Evolutionary conservation across 2,113 vertebrate species (phyloP).

Genomic region (Geococcyx californianus): DNA sequence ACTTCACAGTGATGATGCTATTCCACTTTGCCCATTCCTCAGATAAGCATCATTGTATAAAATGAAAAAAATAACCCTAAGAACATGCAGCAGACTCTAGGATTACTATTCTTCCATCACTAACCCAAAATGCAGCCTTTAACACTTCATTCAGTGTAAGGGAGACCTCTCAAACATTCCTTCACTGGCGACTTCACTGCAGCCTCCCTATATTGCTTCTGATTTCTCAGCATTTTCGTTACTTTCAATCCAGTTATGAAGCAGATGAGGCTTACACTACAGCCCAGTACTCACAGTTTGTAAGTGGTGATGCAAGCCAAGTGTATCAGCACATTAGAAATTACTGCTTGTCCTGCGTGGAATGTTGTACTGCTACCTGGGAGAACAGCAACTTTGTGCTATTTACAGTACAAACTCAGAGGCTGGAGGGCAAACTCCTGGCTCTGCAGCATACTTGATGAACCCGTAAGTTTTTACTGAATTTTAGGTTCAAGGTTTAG

Average conservation of each 20-base stretch:
- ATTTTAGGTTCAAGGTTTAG: neutral
- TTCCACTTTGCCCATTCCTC: neutral
- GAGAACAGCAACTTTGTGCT: neutral
- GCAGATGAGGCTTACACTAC: neutral
- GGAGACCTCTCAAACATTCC: neutral
- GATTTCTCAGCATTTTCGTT: neutral
- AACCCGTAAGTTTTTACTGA: neutral
- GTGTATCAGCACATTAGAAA: neutral
- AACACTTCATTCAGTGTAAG: neutral
- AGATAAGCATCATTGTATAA: neutral
- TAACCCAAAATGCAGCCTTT: neutral
- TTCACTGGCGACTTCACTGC: neutral
- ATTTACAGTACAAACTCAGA: neutral
- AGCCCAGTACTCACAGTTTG: neutral
- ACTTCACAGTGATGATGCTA: neutral
- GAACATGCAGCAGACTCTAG: neutral
- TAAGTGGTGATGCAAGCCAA: neutral
- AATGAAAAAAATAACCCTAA: neutral
- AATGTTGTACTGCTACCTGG: neutral
- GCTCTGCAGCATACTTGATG: neutral
- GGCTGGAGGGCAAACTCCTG: neutral
- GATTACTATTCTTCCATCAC: neutral
- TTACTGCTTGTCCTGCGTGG: neutral
- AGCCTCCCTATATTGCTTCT: neutral
- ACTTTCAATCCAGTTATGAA: neutral